Base-by-base conservation (phyloP, 2,113 vertebrate species). In the Callipepla squamata region DNA sequence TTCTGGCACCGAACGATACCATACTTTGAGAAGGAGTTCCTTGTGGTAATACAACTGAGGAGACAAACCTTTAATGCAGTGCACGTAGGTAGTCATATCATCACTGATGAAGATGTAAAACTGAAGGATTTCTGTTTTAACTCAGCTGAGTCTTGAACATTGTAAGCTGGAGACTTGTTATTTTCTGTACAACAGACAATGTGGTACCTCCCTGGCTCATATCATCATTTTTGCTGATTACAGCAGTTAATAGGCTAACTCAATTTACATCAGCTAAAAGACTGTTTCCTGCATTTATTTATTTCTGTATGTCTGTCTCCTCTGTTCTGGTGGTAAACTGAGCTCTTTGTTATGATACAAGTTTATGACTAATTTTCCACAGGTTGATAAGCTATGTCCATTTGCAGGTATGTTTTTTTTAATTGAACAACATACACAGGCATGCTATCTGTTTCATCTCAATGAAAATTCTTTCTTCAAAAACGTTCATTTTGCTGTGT, bases 141-240 rank as follows among this genome's bases (percentile, higher is more conserved):
- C 75, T 44, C 53, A 75, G 68, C 32, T 0, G 1, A 75, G 30
- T 69, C 53, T 30, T 69, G 77, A 69, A 76, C 53, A 21, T 1
- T 50, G 21, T 50, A 95, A 87, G 69, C 72, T 89, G 92, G 92
- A 85, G 58, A 70, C 80, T 94, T 91, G 59, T 90, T 4, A 72
- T 77, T 88, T 95, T 96, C 80, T 79, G 53, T 87, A 61, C 50
- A 42, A 2, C 53, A 48, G 83, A 87, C 93, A 66, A 74, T 92
- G 81, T 53, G 65, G 40, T 73, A 85, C 48, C 84, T 92, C 36
- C 0, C 25, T 89, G 84, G 61, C 55, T 84, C 66, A 65, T 85
- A 75, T 90, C 91, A 88, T 91, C 87, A 81, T 51, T 85, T 72
- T 23, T 16, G 55, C 91, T 86, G 88, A 95, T 94, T 92, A 78